Evolutionary conservation across 30 jellyfish, hydroid and myxozoan species (phyloP).

Genomic region (Sanderia malayensis): DNA sequence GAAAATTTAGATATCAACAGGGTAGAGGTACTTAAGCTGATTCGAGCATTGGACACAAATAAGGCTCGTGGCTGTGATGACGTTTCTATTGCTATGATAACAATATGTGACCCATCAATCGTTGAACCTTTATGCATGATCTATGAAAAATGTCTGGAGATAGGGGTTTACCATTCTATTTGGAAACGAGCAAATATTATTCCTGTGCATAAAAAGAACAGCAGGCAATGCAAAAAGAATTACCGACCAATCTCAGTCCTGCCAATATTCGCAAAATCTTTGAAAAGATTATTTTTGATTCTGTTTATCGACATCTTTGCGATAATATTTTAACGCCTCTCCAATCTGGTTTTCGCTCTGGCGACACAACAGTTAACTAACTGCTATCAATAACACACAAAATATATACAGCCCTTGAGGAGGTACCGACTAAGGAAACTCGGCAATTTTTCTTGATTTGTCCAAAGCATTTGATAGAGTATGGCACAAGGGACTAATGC

Average conservation of each 20-base stretch:
- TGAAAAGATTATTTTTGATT: no score
- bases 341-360: conserved; percentile 54
- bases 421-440: no score
- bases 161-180: neutral
- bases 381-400: no score
- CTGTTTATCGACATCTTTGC: no score
- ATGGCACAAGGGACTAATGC: no score
- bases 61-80: conserved; percentile 46
- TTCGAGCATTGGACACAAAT: conserved; percentile 35
- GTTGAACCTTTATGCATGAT: conserved; percentile 38
- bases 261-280: conserved; percentile 42
- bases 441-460: no score
- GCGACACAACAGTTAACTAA: no score
- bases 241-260: neutral
- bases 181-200: conserved; percentile 59
- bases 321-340: no score
- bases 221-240: conserved; percentile 11
- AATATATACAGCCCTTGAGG: no score
- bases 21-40: conserved; percentile 1
- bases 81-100: conserved; percentile 22
- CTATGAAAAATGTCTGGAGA: conserved; percentile 17
- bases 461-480: no score
- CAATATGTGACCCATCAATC: conserved; percentile 18
- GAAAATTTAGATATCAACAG: conserved; percentile 11
- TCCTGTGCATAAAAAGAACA: conserved; percentile 48